phyloP scores from a whole-genome alignment of 2,888 invertebrate species.

The Xanthia icteritia region DNA sequence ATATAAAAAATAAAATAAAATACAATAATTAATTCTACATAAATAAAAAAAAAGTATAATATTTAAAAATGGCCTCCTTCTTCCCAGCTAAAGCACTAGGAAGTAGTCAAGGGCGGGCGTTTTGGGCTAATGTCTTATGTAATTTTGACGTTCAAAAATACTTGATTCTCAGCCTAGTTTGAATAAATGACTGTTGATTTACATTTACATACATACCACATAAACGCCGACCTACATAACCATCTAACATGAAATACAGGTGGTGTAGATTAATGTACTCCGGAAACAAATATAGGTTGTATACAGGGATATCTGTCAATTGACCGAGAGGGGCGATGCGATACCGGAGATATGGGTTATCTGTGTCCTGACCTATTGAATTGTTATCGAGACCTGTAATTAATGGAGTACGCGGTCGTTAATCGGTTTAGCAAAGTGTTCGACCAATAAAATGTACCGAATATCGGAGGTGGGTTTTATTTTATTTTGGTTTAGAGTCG shows the following conservation, averaged over 20 bases:
- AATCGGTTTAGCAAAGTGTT: conserved; percentile 13
- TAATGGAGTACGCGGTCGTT: conserved; percentile 32
- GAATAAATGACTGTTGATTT: too few species aligned
- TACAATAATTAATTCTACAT: too few species aligned
- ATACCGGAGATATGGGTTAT: conserved; percentile 65
- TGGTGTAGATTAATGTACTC: conserved; percentile 72
- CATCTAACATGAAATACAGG: conserved; percentile 26
- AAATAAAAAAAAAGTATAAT: too few species aligned
- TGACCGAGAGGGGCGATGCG: conserved; percentile 57
- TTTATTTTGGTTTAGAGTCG: background rate
- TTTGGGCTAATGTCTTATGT: too few species aligned
- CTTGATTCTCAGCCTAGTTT: too few species aligned
- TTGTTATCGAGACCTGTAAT: conserved; percentile 52
- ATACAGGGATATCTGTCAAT: conserved; percentile 64
- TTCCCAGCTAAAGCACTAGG: too few species aligned
- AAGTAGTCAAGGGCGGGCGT: too few species aligned
- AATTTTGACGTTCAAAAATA: too few species aligned
- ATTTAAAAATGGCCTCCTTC: too few species aligned
- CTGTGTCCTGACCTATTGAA: conserved; percentile 52
- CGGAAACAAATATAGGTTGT: conserved; percentile 78
- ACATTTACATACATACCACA: background rate
- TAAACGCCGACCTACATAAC: background rate
- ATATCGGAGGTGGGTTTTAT: background rate
- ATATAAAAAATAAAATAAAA: too few species aligned
- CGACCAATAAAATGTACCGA: conserved; percentile 5